These are phyloP conservation scores for Lasaia peninsularis DNA, from an alignment of 1,140 invertebrate genomes.

Conservation along the genomic window DNA sequence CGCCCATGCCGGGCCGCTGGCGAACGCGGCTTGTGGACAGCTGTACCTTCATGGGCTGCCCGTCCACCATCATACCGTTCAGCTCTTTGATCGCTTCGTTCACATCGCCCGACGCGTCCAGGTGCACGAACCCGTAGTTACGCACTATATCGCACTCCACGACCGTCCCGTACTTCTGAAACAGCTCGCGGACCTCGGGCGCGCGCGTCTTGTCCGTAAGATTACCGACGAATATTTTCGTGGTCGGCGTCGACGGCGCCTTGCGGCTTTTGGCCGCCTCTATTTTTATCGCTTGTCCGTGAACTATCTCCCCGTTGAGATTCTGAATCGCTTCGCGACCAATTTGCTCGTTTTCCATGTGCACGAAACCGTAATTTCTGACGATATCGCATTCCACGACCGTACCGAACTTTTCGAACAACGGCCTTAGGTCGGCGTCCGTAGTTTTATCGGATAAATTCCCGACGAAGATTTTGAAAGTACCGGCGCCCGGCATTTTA, in stretches of 20 bases:
- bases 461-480: constrained; percentile 97
- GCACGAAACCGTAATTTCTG: constrained; percentile 98
- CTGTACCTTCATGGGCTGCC: constrained; percentile 93
- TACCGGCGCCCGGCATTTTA: constrained; percentile 91
- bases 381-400: constrained; percentile 97
- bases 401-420: constrained; percentile 97
- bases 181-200: constrained; percentile 90
- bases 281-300: constrained; percentile 93
- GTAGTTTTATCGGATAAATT: constrained; percentile 94
- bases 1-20: constrained; percentile 95
- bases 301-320: constrained; percentile 91
- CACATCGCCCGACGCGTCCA: constrained; percentile 89
- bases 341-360: constrained; percentile 95
- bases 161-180: constrained; percentile 92
- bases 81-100: constrained; percentile 92
- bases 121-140: constrained; percentile 94
- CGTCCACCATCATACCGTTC: constrained; percentile 90
- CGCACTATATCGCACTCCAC: constrained; percentile 94
- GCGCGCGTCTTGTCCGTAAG: constrained; percentile 92
- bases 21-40: constrained; percentile 93
- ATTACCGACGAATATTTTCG: constrained; percentile 94
- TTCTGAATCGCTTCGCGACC: constrained; percentile 94
- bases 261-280: constrained; percentile 92
- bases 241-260: constrained; percentile 89
- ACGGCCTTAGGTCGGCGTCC: constrained; percentile 89